Conservation (phyloP, 2,113 vertebrate genomes). For the Prolemur simus region DNA sequence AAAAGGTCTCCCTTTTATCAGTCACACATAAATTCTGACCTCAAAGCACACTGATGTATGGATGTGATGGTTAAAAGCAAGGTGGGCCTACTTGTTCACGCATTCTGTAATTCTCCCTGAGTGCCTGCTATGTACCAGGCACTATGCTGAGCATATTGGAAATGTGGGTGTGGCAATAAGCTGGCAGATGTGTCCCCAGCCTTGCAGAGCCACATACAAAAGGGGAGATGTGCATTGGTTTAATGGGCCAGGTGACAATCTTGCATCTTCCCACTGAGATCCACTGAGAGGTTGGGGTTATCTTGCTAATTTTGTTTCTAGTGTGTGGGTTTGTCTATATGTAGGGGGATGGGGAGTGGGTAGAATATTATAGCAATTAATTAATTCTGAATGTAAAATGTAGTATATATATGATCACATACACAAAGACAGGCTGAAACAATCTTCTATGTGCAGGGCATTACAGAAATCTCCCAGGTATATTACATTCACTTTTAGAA, state of each 20-base stretch:
- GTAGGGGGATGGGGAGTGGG: background rate
- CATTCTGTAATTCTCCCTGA: background rate
- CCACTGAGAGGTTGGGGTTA: background rate
- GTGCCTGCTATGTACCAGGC: background rate
- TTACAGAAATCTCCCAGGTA: background rate
- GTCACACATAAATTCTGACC: background rate
- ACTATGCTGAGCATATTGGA: background rate
- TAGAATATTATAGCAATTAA: background rate
- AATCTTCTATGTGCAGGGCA: background rate
- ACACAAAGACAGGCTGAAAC: background rate
- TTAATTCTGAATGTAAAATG: slow-evolving; percentile 19
- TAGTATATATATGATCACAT: background rate
- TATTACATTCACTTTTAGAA: background rate
- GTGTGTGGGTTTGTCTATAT: background rate
- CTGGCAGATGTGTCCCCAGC: too few relatives aligned
- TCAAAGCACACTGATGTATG: background rate
- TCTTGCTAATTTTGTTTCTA: slow-evolving; percentile 5
- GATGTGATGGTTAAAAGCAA: background rate
- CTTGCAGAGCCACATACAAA: background rate
- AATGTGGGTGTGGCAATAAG: background rate
- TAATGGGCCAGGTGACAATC: background rate
- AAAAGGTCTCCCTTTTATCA: background rate
- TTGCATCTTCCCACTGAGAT: background rate
- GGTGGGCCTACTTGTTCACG: background rate
- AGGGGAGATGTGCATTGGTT: background rate